phyloP scores from a whole-genome alignment of 2,888 invertebrate species.

The Digitonthophagus gazella region DNA sequence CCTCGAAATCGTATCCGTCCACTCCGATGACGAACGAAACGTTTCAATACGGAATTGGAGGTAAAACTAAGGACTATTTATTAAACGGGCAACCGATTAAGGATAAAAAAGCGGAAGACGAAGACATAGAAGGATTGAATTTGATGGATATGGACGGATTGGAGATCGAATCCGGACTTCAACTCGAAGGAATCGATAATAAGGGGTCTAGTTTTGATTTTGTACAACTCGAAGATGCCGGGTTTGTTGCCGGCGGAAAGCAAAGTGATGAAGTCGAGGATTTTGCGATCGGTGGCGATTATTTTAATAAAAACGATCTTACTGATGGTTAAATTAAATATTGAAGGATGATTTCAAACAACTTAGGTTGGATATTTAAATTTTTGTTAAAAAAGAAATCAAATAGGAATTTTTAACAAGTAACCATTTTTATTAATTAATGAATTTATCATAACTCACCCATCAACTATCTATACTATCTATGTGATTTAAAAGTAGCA shows the following conservation, averaged over 20 bases:
- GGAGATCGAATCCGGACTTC: not conserved
- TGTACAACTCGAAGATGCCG: not conserved
- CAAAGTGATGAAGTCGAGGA: conserved; percentile 9
- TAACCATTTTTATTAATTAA: too few species aligned
- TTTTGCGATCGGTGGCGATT: conserved; percentile 33
- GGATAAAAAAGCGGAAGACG: conserved; percentile 31
- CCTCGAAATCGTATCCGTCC: conserved; percentile 69
- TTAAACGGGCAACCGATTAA: conserved; percentile 50
- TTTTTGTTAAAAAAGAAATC: too few species aligned
- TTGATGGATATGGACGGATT: conserved; percentile 16
- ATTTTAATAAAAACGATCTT: too few species aligned
- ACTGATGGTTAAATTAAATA: too few species aligned
- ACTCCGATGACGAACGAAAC: conserved; percentile 59
- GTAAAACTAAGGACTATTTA: conserved; percentile 47
- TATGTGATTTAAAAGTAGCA: too few species aligned
- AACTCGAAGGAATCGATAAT: not conserved
- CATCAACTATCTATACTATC: too few species aligned
- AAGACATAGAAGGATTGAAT: conserved; percentile 18
- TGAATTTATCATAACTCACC: too few species aligned
- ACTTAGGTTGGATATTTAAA: too few species aligned
- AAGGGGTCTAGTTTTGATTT: not conserved
- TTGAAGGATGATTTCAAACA: too few species aligned
- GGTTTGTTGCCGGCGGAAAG: not conserved
- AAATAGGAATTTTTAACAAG: too few species aligned
- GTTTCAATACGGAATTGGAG: conserved; percentile 42